Base-by-base conservation (phyloP, 2,888 invertebrate genomes). In the Rhopalosiphum nymphaeae region DNA sequence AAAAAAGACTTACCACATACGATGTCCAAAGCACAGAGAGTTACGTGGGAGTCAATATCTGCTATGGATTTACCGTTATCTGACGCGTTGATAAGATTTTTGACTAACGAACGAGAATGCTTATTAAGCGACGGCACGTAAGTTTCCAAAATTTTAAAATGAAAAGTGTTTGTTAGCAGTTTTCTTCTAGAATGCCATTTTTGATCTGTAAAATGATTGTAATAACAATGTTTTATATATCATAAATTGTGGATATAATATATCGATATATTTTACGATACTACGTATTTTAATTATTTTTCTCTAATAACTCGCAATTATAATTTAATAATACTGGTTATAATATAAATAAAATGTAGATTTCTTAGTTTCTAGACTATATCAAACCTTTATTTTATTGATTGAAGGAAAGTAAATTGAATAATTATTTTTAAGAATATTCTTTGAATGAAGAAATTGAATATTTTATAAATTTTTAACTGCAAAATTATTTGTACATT, bases 121-220 rank as follows among this genome's bases (percentile, higher is more conserved):
- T 97, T 97, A 95, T 97, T 97, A 95, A 97, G 97, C 0, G 97
- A 96, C 94, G 97, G 96, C 92, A 97, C 95, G 95, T 97, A 97
- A 95, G 97, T 97, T 95, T 97, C 97, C 95, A 97, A 96, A 95
- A 97, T 97, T 95, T 97, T 97, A 95, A 97, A 97, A 96, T 97
- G 97, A 95, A 97, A 97, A 10, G 97, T 97, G 44, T 97, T 97
- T 1, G 97, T 97, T 95, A 97, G 95, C 95, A 97, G 96, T 96
- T 97, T 97, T 95, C 97, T 96, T 95, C 97, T 96, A 0, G 96
- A 96, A 95, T 96, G 96, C 97, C 97, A 97, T 96, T 97, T 97
- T 29, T 44, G 13, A 56, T 94, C 95, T 95, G 46, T 13, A 78
- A 92, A 53, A 57, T 46, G 7, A 36, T 36, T 78, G 36, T 0